Evolutionary conservation across 2,888 invertebrate species (phyloP), one percentile per base, ranked within the genome.

Genomic region (Buathra laborator): DNA sequence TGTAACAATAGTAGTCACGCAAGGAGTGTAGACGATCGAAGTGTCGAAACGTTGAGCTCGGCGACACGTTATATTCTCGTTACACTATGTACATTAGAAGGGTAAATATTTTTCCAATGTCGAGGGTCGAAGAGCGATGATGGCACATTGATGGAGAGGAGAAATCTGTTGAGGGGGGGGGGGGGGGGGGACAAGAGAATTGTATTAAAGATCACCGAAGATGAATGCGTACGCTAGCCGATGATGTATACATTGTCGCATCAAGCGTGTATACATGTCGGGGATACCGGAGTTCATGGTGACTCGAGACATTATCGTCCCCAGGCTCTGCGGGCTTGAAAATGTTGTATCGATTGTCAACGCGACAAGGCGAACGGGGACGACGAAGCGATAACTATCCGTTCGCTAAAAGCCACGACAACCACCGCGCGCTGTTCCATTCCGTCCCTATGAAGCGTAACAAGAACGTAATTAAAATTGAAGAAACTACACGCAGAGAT

Each of bases 381-480:
- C 68, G 46, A 59, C 14, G 72, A 72, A 19, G 24, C 64, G 83
- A 84, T 81, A 74, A 81, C 74, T 53, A 81, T 84, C 75, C 53
- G 56, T 56, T 75, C 74, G 78, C 64, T 81, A 71, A 84, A 84
- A 84, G 81, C 81, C 75, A 66, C 77, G 67, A 71, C 71, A 53
- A 75, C 46, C 70, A 59, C 66, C 43, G 71, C 10, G 46, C 14
- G 43, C 19, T 53, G n/a, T 48, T 29, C 48, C n/a, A 3, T 29
- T 10, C 14, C 37, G 16, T 48, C 64, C 29, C 37, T 24, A 68
- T n/a, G n/a, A 43, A 32, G 67, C 29, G 51, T 53, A 59, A 67
- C 80, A 59, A 78, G 78, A 78, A 78, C 70, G 78, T 84, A 74
- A 81, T 78, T 78, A 78, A 75, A 81, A 81, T 81, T 68, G 32